Base-by-base conservation (phyloP, 2,113 vertebrate genomes). In the Thinocorus orbignyianus region DNA sequence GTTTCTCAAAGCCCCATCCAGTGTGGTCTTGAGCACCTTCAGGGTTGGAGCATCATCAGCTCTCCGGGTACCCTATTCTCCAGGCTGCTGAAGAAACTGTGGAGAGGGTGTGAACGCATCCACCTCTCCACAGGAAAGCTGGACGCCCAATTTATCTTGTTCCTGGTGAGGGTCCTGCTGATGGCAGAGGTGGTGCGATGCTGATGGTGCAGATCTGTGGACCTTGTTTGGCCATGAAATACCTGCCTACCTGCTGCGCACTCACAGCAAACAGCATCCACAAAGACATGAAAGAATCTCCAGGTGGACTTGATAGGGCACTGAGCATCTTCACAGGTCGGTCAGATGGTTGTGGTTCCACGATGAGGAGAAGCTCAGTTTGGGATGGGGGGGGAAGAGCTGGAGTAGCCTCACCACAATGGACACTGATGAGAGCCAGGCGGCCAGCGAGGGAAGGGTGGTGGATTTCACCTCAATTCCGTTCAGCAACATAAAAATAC, bases 91-190 rank as follows among this genome's bases (percentile, higher is more conserved):
- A 28, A 51, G 30, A 69, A 85, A 25, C 9, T 0, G 5, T n/a
- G 25, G 41, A 73, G n/a, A 78, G 10, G 17, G 13, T 31, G 6
- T 0, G 1, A 68, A 57, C 7, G 18, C 23, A 22, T 33, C 18
- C 26, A 35, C 2, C 0, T 22, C 25, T 76, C 64, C 0, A 0
- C 1, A 33, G n/a, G 35, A 64, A 81, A 46, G 31, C 1, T 1
- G 44, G 41, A 39, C 0, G 8, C 1, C 6, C 16, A 22, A 52
- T 11, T 33, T 51, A 31, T 6, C 0, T 0, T 1, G 5, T 2
- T 6, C 9, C 35, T 24, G 54, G 41, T 55, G 14, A 18, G 6
- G 5, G 37, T 25, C 41, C 28, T 7, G 31, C 33, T n/a, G 28
- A 24, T 12, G 5, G 35, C 39, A 66, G 51, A 42, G 31, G 11